Conservation (phyloP, 2,797 vertebrate species). For the Megalops cyprinoides region DNA sequence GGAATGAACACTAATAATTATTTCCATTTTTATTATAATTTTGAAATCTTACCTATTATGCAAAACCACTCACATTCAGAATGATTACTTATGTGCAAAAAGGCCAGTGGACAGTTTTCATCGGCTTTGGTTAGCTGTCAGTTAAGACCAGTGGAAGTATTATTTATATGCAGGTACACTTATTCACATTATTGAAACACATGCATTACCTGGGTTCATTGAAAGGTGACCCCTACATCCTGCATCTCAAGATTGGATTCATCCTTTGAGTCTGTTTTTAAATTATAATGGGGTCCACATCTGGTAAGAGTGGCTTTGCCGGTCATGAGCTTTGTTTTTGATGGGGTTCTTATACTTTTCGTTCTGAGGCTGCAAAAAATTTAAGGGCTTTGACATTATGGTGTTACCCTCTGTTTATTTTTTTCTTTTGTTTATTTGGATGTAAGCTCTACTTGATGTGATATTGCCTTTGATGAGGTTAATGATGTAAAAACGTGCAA, state of each 20-base stretch:
- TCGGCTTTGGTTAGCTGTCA: constrained; percentile 57
- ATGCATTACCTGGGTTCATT: constrained; percentile 63
- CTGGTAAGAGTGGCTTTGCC: constrained; percentile 40
- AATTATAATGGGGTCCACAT: constrained; percentile 44
- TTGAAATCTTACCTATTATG: constrained; percentile 49
- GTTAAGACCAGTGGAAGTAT: constrained; percentile 55
- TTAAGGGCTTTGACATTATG: not conserved
- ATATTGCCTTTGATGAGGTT: constrained; percentile 18
- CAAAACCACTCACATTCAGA: constrained; percentile 46
- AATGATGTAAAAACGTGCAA: constrained; percentile 3
- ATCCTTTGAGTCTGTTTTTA: constrained; percentile 44
- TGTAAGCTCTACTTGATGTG: constrained; percentile 18
- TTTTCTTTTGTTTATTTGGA: constrained; percentile 23
- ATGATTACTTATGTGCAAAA: constrained; percentile 64
- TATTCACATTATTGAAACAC: constrained; percentile 44
- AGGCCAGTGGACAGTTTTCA: constrained; percentile 53
- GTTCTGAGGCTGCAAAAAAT: not conserved
- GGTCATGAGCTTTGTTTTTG: not conserved
- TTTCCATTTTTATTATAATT: constrained; percentile 59
- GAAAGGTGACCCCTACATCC: constrained; percentile 57
- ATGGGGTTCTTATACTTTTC: not conserved
- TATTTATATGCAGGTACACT: constrained; percentile 50
- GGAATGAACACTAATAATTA: constrained; percentile 41
- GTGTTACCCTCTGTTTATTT: constrained; percentile 28
- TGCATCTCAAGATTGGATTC: constrained; percentile 54